A percentile compares a stretch with the other conserved stretches of the same genome.
phyloP scores from a whole-genome alignment of 2,113 vertebrate species.

The Junco hyemalis region DNA sequence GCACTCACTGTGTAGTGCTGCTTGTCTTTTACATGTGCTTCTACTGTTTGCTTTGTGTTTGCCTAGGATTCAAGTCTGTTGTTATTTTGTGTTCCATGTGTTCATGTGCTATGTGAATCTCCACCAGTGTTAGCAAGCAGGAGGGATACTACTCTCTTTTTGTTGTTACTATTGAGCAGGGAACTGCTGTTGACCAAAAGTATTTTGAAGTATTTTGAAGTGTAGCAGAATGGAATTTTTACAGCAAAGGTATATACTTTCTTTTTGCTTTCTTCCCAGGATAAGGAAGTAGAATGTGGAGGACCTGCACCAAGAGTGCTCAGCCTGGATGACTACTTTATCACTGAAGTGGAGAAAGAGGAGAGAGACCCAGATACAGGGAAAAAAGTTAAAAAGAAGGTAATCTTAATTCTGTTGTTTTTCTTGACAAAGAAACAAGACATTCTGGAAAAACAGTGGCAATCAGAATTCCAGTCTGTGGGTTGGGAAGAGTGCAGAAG shows the following conservation, averaged over 20 bases:
- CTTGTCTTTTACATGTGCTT: neutral
- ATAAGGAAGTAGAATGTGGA: conserved; percentile 97
- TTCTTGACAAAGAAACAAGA: neutral
- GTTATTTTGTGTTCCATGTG: neutral
- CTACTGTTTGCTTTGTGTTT: neutral
- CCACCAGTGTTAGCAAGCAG: neutral
- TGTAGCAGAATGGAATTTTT: neutral
- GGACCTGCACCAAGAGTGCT: conserved; percentile 95
- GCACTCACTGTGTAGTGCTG: neutral
- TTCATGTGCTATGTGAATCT: neutral
- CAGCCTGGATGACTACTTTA: conserved; percentile 97
- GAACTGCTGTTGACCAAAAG: neutral
- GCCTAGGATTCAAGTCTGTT: neutral
- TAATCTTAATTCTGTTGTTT: conserved; percentile 40
- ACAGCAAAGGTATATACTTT: neutral
- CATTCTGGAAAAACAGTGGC: neutral
- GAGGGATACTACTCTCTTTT: neutral
- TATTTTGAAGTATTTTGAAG: neutral
- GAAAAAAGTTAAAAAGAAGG: conserved; percentile 93
- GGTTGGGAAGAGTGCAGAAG: neutral
- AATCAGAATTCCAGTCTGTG: neutral
- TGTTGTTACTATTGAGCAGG: neutral
- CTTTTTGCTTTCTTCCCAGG: conserved; percentile 72
- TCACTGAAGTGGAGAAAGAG: conserved; percentile 94
- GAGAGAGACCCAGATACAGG: conserved; percentile 95